A percentile compares a stretch with the other conserved stretches of the same genome.
These are phyloP conservation scores for Romanogobio albipinnatus DNA, from an alignment of 2,113 vertebrate genomes.

Conservation along the genomic window DNA sequence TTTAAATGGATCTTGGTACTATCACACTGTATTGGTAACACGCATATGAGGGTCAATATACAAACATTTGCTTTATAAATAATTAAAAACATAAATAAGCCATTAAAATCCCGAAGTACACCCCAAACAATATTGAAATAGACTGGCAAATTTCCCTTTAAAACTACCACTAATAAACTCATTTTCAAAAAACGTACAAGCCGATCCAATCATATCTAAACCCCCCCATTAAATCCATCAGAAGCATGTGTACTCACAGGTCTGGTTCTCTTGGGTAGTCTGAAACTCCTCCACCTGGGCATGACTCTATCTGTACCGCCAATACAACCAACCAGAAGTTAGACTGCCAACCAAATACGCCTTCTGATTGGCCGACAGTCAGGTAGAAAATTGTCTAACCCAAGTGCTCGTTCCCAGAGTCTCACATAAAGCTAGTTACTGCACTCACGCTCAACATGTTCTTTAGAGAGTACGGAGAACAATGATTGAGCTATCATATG, in stretches of 20 bases:
- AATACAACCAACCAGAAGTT: slow-evolving; percentile 34
- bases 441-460: background rate
- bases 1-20: background rate
- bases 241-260: slow-evolving; percentile 50
- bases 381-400: background rate
- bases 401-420: background rate
- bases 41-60: background rate
- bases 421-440: background rate
- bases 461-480: slow-evolving; percentile 20
- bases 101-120: background rate
- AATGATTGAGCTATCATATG: slow-evolving; percentile 22
- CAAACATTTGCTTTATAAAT: background rate
- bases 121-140: background rate
- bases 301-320: slow-evolving; percentile 34
- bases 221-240: background rate
- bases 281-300: slow-evolving; percentile 56
- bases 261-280: slow-evolving; percentile 48
- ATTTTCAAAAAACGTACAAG: background rate
- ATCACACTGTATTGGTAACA: background rate
- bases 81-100: background rate
- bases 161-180: background rate
- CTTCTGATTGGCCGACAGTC: slow-evolving; percentile 39
- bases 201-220: background rate
- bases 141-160: background rate
- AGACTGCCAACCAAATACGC: slow-evolving; percentile 17